phyloP scores from a whole-genome alignment of 2,113 vertebrate species.

The Sarotherodon lohbergeri region DNA sequence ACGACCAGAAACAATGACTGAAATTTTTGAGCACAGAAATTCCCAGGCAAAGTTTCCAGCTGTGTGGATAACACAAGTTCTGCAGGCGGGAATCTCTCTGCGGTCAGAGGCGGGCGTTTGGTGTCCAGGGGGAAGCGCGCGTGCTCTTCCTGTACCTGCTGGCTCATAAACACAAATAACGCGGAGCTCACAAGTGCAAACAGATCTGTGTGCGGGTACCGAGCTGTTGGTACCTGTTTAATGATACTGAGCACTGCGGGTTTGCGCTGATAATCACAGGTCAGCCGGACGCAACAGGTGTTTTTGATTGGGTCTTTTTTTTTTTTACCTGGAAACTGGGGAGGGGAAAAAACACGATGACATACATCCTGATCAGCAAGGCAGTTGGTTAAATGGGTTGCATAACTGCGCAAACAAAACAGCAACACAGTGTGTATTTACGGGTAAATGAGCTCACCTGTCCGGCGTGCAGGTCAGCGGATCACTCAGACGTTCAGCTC shows the following conservation, averaged over 20 bases:
- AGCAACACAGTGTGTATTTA: not conserved
- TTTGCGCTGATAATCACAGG: not conserved
- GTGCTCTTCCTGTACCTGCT: not conserved
- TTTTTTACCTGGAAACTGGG: not conserved
- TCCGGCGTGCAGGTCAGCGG: not conserved
- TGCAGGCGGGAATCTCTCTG: not conserved
- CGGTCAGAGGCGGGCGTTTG: not conserved
- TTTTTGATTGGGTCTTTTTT: not conserved
- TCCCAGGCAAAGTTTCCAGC: conserved; percentile 79
- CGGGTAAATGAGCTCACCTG: conserved; percentile 38
- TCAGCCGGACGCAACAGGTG: conserved; percentile 16
- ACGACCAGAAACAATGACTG: conserved; percentile 85
- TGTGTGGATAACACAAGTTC: conserved; percentile 50
- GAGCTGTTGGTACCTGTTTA: not conserved
- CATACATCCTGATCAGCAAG: not conserved
- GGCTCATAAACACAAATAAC: not conserved
- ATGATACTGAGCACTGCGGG: not conserved
- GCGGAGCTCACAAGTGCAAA: not conserved
- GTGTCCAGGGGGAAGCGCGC: not conserved
- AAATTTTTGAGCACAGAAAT: conserved; percentile 64
- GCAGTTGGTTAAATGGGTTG: not conserved
- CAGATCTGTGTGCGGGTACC: not conserved
- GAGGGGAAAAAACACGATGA: accelerated
- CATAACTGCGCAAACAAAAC: not conserved
- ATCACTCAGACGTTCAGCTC: not conserved